These are phyloP conservation scores for Pollenia angustigena DNA, from an alignment of 2,888 invertebrate species.

Conservation along the genomic window DNA sequence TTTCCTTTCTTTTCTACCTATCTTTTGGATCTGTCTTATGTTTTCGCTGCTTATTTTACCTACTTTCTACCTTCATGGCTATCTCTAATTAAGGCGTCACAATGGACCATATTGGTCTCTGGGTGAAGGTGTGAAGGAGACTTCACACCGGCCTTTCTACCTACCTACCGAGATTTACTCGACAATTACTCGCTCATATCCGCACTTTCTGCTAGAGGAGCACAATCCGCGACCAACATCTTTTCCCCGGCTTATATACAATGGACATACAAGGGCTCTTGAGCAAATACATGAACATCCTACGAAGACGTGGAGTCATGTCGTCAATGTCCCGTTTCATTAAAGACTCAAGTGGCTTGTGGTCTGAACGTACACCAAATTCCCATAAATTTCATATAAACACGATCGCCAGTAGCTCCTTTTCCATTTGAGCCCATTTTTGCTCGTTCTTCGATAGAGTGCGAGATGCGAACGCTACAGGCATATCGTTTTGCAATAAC, in stretches of 20 bases:
- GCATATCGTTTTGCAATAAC: conserved; percentile 77
- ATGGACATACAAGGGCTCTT: conserved; percentile 69
- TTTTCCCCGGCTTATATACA: conserved; percentile 76
- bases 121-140: no score
- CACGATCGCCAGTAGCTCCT: conserved; percentile 71
- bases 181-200: conserved; percentile 29
- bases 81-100: no score
- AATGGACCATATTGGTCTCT: no score
- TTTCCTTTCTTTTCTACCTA: no score
- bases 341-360: conserved; percentile 78
- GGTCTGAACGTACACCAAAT: conserved; percentile 73
- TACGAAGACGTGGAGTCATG: conserved; percentile 67
- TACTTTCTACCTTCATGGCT: no score
- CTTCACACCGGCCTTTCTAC: no score
- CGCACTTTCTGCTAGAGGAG: background rate
- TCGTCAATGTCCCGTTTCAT: conserved; percentile 76
- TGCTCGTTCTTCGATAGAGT: conserved; percentile 75
- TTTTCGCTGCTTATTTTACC: no score
- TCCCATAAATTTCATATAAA: no score
- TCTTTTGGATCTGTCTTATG: no score
- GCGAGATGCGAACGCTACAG: conserved; percentile 37
- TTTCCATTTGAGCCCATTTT: conserved; percentile 73
- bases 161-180: no score
- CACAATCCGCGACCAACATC: conserved; percentile 77
- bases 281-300: conserved; percentile 75